Evolutionary conservation across 2,113 vertebrate genomes (phyloP), one percentile per base, ranked within the genome.

Genomic region (Catharus minimus): DNA sequence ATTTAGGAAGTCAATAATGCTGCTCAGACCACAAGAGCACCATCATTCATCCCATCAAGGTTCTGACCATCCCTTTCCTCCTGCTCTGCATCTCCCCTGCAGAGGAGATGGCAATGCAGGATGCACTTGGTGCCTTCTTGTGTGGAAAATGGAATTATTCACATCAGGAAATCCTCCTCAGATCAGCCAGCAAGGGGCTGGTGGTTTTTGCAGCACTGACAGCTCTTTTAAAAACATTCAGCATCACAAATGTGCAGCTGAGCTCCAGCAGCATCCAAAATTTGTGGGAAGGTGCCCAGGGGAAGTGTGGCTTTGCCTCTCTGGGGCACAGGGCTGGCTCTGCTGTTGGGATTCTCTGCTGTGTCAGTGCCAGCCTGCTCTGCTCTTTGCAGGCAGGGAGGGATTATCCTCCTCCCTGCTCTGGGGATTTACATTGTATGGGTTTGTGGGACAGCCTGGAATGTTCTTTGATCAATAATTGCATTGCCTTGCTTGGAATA

Each of bases 1-100:
- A 78, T 39, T 89, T 67, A 82, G 62, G 76, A 90, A 77, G 68
- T 88, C 81, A 80, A 78, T 88, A 90, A 82, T 38, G 44, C 76
- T 71, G 79, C 53, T 83, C 67, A 80, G 64, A 5, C 55, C 58
- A 44, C 47, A 1, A 21, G 55, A 65, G 44, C 4, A 0, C 65
- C 20, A 7, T 39, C 69, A 85, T 82, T 82, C 28, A 43, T 87
- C 78, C 33, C 1, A 0, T 30, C 10, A 44, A 33, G 77, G 3
- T 47, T 74, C 33, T 17, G 65, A 52, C 2, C 2, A 32, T 17
- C 36, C 36, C 41, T 73, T 66, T 55, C 15, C 47, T 90, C 43
- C 52, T 17, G n/a, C 38, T 55, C 9, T 47, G 68, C 71, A 50
- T 66, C 30, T 5, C 26, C 27, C 72, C 26, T 49, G 76, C 10